Conservation (phyloP, 2,113 vertebrate genomes). For the Diphyllodes magnificus region DNA sequence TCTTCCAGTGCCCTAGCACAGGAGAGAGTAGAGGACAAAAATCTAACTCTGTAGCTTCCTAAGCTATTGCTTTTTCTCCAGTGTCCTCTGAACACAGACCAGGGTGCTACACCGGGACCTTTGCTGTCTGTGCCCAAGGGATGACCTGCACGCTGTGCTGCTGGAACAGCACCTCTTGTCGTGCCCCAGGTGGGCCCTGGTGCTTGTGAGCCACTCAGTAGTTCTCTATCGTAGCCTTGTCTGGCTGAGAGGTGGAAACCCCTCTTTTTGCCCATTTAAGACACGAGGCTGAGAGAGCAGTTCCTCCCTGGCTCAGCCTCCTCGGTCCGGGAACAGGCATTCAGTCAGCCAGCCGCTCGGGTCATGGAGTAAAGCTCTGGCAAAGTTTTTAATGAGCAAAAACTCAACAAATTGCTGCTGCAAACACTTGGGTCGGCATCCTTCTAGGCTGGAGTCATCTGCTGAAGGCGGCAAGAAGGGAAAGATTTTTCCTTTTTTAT, state of each 20-base stretch:
- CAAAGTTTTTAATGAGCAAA: neutral
- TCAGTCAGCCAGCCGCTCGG: neutral
- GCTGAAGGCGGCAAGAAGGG: neutral
- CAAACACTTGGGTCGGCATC: neutral
- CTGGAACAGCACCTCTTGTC: neutral
- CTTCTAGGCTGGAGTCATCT: slow-evolving; percentile 1
- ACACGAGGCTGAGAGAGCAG: neutral
- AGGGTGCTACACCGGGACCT: accelerated
- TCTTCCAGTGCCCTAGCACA: neutral
- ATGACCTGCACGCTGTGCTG: neutral
- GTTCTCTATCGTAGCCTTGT: accelerated
- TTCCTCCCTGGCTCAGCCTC: neutral
- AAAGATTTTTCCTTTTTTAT: slow-evolving; percentile 3
- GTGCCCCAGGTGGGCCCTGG: neutral
- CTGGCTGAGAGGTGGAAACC: neutral
- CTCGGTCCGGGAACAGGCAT: neutral
- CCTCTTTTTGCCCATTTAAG: neutral
- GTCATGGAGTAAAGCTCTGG: neutral
- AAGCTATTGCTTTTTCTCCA: neutral
- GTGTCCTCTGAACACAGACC: neutral
- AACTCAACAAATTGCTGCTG: neutral
- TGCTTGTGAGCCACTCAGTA: neutral
- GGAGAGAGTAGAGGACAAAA: neutral
- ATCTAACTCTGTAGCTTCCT: neutral
- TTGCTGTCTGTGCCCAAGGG: neutral